Evolutionary conservation across 2,113 vertebrate genomes (phyloP).

Genomic region (Labeo catla): DNA sequence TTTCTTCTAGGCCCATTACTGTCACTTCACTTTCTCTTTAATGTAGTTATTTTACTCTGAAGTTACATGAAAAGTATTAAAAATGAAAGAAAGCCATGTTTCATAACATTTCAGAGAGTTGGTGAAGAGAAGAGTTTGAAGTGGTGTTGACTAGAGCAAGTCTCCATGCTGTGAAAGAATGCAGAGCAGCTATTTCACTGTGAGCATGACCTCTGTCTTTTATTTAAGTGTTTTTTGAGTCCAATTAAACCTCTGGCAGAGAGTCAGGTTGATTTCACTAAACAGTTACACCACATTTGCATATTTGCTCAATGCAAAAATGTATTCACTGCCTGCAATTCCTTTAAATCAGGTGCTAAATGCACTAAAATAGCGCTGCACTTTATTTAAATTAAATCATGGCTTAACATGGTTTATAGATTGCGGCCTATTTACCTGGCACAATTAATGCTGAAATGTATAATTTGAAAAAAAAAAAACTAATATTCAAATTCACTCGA

Average conservation of each 20-base stretch:
- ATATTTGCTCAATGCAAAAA: neutral
- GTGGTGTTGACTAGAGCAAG: neutral
- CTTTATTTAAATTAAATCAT: neutral
- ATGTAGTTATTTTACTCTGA: neutral
- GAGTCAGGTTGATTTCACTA: neutral
- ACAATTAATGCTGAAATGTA: neutral
- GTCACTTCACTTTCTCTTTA: neutral
- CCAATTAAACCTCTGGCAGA: neutral
- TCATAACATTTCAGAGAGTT: neutral
- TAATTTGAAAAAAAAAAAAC: neutral
- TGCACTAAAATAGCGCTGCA: neutral
- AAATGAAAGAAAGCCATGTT: neutral
- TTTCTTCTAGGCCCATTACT: neutral
- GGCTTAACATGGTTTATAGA: neutral
- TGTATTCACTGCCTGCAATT: neutral
- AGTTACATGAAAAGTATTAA: neutral
- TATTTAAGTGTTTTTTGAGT: neutral
- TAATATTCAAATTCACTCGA: neutral
- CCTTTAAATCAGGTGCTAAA: neutral
- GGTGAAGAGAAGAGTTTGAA: neutral
- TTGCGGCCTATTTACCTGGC: neutral
- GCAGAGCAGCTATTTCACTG: neutral
- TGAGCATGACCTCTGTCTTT: neutral
- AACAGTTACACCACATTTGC: neutral
- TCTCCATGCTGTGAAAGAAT: constrained; percentile 21